These are phyloP conservation scores for Drosophila micromelanica DNA, from an alignment of 1,140 invertebrate genomes.

Conservation along the genomic window DNA sequence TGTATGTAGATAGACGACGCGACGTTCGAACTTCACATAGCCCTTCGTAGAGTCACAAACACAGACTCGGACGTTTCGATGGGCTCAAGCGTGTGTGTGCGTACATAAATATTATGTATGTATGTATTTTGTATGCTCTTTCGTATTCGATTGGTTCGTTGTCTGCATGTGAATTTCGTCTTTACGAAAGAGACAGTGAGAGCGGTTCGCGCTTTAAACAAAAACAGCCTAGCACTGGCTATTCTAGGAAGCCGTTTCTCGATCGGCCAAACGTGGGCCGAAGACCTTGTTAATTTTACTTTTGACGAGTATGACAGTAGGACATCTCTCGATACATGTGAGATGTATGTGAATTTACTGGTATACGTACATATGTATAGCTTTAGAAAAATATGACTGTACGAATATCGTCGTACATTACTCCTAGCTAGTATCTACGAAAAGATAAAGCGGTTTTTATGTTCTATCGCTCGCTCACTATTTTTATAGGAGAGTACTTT, in stretches of 20 bases:
- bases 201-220: neutral
- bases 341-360: neutral
- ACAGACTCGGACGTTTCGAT: constrained; percentile 2
- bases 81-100: constrained; percentile 1
- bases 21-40: constrained; percentile 9
- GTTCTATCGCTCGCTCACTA: too few species aligned
- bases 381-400: too few species aligned
- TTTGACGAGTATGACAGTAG: constrained; percentile 4
- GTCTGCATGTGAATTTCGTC: constrained; percentile 20
- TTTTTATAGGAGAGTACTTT: too few species aligned
- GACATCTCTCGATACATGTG: neutral
- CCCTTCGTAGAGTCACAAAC: neutral
- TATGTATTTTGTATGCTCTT: neutral
- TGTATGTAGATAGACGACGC: constrained; percentile 12
- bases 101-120: constrained; percentile 1
- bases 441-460: too few species aligned
- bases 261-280: neutral
- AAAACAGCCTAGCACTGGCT: neutral
- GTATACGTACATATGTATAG: neutral
- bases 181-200: constrained; percentile 24
- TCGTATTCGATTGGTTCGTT: constrained; percentile 12
- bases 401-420: too few species aligned
- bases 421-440: too few species aligned
- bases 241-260: constrained; percentile 29
- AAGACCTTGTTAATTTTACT: constrained; percentile 10